Evolutionary conservation across 2,888 invertebrate genomes (phyloP).

Genomic region (Coremacera marginata): DNA sequence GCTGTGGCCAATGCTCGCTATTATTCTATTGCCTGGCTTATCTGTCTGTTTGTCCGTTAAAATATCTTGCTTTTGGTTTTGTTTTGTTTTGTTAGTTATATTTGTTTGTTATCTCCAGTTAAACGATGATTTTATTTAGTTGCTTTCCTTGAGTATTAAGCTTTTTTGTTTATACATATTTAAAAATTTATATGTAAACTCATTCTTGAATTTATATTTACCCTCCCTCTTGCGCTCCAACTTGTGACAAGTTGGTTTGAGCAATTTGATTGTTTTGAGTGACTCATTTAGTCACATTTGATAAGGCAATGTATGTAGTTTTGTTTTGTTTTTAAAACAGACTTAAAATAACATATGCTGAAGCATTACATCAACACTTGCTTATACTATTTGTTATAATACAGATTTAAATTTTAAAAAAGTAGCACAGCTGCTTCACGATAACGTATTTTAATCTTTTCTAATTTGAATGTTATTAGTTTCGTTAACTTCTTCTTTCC

Average conservation of each 20-base stretch:
- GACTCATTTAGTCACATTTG: conserved; percentile 13
- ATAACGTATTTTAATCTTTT: not conserved
- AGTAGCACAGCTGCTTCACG: not conserved
- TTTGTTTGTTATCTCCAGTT: not conserved
- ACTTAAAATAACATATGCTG: no score
- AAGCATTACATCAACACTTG: no score
- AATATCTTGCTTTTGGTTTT: no score
- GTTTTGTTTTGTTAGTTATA: no score
- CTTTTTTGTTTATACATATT: no score
- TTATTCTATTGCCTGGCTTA: not conserved
- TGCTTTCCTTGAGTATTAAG: not conserved
- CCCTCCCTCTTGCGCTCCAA: not conserved
- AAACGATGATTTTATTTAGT: not conserved
- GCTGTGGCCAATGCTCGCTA: not conserved
- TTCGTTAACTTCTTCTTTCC: no score
- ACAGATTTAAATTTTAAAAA: not conserved
- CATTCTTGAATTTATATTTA: not conserved
- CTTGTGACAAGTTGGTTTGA: not conserved
- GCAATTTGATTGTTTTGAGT: not conserved
- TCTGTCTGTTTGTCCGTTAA: not conserved
- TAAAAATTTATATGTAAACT: not conserved
- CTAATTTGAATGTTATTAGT: no score
- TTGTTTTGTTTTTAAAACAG: no score
- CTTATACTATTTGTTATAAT: not conserved
- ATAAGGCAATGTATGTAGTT: not conserved